Conservation (phyloP, 2,888 invertebrate species). For the Gastracanthus pulcherrimus region DNA sequence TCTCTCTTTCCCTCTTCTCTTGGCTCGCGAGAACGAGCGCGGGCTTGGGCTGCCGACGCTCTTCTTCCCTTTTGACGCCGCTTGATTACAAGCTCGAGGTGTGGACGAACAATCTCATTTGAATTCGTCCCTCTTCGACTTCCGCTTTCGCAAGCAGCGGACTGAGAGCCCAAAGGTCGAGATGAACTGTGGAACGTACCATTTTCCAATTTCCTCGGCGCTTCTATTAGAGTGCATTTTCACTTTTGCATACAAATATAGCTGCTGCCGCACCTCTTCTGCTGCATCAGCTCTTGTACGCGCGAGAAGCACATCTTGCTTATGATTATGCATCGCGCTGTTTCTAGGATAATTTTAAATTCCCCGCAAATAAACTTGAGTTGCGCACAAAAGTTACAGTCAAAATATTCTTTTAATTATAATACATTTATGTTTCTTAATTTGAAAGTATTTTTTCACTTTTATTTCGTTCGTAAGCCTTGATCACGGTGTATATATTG, state of each 20-base stretch:
- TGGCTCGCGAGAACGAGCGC: neutral
- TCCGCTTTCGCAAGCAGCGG: neutral
- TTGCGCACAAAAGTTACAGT: conserved; percentile 2
- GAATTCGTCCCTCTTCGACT: conserved; percentile 56
- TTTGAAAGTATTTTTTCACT: too few species aligned
- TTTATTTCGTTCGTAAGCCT: too few species aligned
- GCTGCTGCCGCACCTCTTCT: neutral
- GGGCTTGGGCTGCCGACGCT: conserved; percentile 12
- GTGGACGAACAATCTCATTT: conserved; percentile 61
- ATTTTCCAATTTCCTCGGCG: conserved; percentile 54
- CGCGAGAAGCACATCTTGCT: conserved; percentile 1
- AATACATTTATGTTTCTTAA: too few species aligned
- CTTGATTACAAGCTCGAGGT: conserved; percentile 59
- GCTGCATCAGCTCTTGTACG: neutral
- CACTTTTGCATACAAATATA: conserved; percentile 56
- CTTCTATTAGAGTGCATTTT: conserved; percentile 51
- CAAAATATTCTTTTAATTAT: too few species aligned
- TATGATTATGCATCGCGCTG: conserved; percentile 51
- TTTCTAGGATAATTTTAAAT: conserved; percentile 49
- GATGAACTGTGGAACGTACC: conserved; percentile 48
- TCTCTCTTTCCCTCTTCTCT: neutral
- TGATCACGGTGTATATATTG: too few species aligned
- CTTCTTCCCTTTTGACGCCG: conserved; percentile 58
- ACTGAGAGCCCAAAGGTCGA: conserved; percentile 24
- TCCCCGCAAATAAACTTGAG: neutral